phyloP scores from a whole-genome alignment of 2,797 vertebrate species.

The Takifugu ocellatus region DNA sequence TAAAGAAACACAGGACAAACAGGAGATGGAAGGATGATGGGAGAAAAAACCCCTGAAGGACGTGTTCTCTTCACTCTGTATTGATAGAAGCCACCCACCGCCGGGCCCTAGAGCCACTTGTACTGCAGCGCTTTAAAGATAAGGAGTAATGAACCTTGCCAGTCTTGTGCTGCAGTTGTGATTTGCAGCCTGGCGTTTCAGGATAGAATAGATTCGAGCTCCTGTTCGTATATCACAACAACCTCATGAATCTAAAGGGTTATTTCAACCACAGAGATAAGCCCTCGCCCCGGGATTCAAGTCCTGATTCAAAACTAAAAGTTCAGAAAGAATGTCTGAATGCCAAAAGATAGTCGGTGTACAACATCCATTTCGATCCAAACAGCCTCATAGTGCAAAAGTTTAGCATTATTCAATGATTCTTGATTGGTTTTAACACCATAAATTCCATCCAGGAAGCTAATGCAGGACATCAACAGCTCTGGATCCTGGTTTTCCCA shows the following conservation, averaged over 20 bases:
- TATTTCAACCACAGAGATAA: slow-evolving; percentile 26
- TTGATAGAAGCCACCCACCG: slow-evolving; percentile 11
- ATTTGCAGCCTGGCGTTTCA: slow-evolving; percentile 16
- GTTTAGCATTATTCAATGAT: no score
- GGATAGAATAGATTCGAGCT: slow-evolving; percentile 11
- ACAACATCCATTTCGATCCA: no score
- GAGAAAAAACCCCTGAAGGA: slow-evolving; percentile 27
- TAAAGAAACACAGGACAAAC: slow-evolving; percentile 25
- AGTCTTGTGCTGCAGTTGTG: slow-evolving; percentile 19
- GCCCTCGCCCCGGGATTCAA: background rate
- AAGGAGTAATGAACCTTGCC: slow-evolving; percentile 35
- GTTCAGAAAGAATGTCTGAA: no score
- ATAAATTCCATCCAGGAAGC: no score
- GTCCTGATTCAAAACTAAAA: no score
- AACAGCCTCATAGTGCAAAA: no score
- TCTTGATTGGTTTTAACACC: no score
- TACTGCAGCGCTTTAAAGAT: slow-evolving; percentile 36
- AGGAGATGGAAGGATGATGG: slow-evolving; percentile 32
- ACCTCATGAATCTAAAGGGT: slow-evolving; percentile 10
- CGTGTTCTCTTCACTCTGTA: slow-evolving; percentile 15
- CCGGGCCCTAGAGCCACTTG: slow-evolving; percentile 19
- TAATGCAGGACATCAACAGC: no score
- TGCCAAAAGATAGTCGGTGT: no score
- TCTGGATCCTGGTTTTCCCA: background rate
- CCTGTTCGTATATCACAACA: slow-evolving; percentile 12